phyloP scores from a whole-genome alignment of 2,113 vertebrate genomes.

The Nycticebus coucang region DNA sequence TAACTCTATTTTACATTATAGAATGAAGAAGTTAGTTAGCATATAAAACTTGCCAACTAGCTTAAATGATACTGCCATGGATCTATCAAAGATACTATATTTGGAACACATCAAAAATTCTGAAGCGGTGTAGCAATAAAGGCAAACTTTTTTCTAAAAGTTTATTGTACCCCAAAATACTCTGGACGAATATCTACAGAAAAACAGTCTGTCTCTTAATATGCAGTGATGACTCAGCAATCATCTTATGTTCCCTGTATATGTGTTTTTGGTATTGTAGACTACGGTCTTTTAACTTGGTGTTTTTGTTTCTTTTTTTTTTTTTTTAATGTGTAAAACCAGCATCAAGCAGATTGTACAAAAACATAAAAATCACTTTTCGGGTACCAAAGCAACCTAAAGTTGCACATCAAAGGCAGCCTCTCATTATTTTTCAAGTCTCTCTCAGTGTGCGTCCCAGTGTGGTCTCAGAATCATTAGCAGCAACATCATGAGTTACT shows the following conservation, averaged over 20 bases:
- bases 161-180: conserved; percentile 18
- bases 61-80: neutral
- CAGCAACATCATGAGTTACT: neutral
- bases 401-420: neutral
- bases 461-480: neutral
- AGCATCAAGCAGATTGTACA: neutral
- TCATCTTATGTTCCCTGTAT: neutral
- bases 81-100: neutral
- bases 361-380: neutral
- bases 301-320: neutral
- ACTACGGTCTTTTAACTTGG: neutral
- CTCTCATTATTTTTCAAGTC: neutral
- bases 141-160: neutral
- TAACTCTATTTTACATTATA: neutral
- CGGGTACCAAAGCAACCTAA: neutral
- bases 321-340: neutral
- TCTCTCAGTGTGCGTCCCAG: neutral
- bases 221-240: neutral
- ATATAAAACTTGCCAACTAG: conserved; percentile 14
- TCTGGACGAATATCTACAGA: neutral
- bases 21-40: neutral
- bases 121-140: neutral
- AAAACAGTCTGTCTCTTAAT: neutral
- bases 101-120: neutral
- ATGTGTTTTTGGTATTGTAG: neutral